These are phyloP conservation scores for Loris lydekkerianus DNA, from an alignment of 2,797 vertebrate species.

Conservation along the genomic window DNA sequence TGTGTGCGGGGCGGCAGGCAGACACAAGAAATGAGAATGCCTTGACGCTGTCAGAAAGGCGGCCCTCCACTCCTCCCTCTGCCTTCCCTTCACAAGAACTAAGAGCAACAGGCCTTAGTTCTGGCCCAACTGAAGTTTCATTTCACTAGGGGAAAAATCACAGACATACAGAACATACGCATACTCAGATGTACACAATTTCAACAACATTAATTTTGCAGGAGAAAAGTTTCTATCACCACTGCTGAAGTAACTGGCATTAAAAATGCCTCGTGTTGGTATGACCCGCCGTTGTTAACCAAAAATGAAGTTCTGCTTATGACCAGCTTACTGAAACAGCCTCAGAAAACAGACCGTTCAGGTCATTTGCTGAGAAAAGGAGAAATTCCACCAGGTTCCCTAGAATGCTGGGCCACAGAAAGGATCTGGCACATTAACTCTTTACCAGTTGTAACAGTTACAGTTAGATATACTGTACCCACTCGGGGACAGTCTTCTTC, in stretches of 20 bases:
- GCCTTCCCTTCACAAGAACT: background rate
- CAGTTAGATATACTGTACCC: accelerated
- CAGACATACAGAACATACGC: background rate
- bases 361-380: background rate
- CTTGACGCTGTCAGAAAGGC: background rate
- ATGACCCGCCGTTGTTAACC: background rate
- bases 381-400: background rate
- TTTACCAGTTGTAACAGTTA: background rate
- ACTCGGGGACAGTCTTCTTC: background rate
- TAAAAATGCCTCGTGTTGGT: background rate
- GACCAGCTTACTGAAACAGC: background rate
- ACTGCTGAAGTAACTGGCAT: background rate
- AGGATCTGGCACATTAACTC: background rate
- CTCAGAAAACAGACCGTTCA: background rate
- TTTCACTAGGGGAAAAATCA: background rate
- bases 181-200: background rate
- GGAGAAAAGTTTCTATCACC: background rate
- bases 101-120: background rate
- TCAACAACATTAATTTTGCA: background rate
- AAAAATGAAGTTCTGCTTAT: background rate
- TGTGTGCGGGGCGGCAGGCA: background rate
- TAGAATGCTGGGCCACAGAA: background rate
- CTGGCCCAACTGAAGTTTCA: background rate
- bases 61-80: background rate
- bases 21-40: background rate